A percentile compares a stretch with the other conserved stretches of the same genome.
Evolutionary conservation across 2,888 invertebrate species (phyloP).

Genomic region (Listrodromus nycthemerus): DNA sequence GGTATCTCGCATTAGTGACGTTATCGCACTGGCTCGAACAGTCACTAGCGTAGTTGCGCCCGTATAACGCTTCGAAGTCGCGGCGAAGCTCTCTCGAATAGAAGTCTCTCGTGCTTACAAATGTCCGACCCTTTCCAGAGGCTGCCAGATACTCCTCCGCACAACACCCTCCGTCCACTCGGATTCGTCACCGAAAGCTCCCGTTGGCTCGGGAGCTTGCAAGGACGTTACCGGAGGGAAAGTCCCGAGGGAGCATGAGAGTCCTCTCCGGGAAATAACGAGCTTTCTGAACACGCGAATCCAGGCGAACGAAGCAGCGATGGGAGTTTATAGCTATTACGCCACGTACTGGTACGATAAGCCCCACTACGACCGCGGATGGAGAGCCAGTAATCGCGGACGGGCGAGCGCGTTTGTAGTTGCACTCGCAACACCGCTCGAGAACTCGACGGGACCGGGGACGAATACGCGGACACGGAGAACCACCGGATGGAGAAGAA

Average conservation of each 20-base stretch:
- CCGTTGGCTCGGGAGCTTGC: constrained; percentile 1
- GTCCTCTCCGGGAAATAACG: constrained; percentile 58
- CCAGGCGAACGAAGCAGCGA: constrained; percentile 38
- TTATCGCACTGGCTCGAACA: constrained; percentile 49
- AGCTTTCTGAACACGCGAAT: constrained; percentile 62
- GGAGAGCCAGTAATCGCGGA: constrained; percentile 59
- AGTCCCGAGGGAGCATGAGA: background rate
- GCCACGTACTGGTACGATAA: constrained; percentile 55
- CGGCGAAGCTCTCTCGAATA: background rate
- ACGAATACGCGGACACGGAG: constrained; percentile 31
- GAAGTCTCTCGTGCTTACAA: constrained; percentile 40
- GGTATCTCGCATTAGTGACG: constrained; percentile 51
- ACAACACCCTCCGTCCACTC: constrained; percentile 4
- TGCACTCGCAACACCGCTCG: constrained; percentile 45
- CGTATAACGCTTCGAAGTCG: constrained; percentile 16
- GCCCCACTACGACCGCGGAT: constrained; percentile 21
- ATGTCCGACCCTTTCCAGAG: constrained; percentile 22
- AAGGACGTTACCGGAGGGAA: background rate
- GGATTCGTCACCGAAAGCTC: constrained; percentile 48
- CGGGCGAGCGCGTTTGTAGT: constrained; percentile 44
- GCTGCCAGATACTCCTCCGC: constrained; percentile 12
- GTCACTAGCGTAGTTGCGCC: constrained; percentile 46
- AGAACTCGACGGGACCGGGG: background rate
- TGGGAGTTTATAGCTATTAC: constrained; percentile 13
- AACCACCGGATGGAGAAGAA: constrained; percentile 14